Evolutionary conservation across 2,797 vertebrate genomes (phyloP).

Genomic region (Anniella stebbinsi): DNA sequence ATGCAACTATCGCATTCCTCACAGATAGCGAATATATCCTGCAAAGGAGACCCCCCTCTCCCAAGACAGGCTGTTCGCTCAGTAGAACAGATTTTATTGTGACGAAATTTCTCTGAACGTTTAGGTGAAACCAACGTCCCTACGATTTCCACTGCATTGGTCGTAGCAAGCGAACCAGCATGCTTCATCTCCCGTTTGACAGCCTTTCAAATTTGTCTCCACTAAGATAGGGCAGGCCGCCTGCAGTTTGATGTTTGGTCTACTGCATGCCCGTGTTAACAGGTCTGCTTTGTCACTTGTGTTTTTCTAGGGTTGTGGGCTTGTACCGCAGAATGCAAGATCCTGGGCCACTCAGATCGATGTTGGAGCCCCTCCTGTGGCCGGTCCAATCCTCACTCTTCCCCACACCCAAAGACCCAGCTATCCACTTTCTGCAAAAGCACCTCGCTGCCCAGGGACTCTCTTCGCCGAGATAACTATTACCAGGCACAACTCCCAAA

Average conservation of each 20-base stretch:
- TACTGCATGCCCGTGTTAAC: neutral
- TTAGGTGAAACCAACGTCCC: neutral
- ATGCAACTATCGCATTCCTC: neutral
- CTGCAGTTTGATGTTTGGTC: neutral
- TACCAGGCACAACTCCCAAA: slow-evolving; percentile 91
- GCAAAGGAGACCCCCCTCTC: neutral
- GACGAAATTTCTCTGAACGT: neutral
- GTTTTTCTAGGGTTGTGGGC: slow-evolving; percentile 90
- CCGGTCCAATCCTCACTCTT: slow-evolving; percentile 83
- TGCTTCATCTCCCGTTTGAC: neutral
- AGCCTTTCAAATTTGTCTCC: neutral
- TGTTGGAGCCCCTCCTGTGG: slow-evolving; percentile 96
- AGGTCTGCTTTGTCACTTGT: slow-evolving; percentile 16
- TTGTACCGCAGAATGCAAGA: slow-evolving; percentile 95
- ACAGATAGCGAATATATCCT: neutral
- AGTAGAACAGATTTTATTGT: neutral
- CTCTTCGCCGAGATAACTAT: slow-evolving; percentile 89
- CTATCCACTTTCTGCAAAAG: slow-evolving; percentile 95
- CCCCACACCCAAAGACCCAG: slow-evolving; percentile 81
- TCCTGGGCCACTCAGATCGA: slow-evolving; percentile 95
- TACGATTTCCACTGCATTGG: neutral
- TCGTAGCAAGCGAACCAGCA: neutral
- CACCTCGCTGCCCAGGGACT: slow-evolving; percentile 90
- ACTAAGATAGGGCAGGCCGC: neutral
- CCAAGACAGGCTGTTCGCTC: neutral